These are phyloP conservation scores for Phataginus tetradactyla DNA, from an alignment of 2,797 vertebrate genomes.

Conservation along the genomic window DNA sequence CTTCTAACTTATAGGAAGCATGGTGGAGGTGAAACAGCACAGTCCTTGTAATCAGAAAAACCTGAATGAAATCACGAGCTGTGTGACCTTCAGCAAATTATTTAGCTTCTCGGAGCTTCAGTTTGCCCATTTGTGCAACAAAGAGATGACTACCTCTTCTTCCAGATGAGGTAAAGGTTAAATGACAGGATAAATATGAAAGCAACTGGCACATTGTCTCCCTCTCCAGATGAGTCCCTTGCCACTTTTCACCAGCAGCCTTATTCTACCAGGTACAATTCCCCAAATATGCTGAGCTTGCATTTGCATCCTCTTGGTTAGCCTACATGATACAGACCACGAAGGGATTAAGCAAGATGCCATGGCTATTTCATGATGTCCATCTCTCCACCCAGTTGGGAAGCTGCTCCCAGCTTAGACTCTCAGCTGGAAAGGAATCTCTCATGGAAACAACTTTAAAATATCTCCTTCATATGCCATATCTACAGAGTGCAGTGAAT, in stretches of 20 bases:
- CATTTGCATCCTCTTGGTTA: not conserved
- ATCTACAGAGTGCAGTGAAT: not conserved
- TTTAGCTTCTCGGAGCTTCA: not conserved
- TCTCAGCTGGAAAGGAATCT: not conserved
- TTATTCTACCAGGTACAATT: not conserved
- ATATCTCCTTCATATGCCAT: not conserved
- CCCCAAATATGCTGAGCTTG: not conserved
- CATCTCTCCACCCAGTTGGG: not conserved
- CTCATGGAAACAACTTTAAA: not conserved
- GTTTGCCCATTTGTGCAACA: not conserved
- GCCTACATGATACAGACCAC: not conserved
- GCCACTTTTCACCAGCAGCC: not conserved
- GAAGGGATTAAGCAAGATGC: not conserved
- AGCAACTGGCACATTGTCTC: not conserved
- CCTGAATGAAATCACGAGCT: not conserved
- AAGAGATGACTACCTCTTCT: not conserved
- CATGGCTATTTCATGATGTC: not conserved
- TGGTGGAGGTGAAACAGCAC: not conserved
- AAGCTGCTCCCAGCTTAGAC: not conserved
- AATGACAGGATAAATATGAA: not conserved
- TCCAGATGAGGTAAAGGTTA: not conserved
- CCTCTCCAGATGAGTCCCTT: not conserved
- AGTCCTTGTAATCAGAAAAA: not conserved
- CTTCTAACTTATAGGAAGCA: slow-evolving; percentile 32
- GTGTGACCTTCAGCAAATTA: not conserved